Base-by-base conservation (phyloP, 2,888 invertebrate species). In the Furcula furcula region DNA sequence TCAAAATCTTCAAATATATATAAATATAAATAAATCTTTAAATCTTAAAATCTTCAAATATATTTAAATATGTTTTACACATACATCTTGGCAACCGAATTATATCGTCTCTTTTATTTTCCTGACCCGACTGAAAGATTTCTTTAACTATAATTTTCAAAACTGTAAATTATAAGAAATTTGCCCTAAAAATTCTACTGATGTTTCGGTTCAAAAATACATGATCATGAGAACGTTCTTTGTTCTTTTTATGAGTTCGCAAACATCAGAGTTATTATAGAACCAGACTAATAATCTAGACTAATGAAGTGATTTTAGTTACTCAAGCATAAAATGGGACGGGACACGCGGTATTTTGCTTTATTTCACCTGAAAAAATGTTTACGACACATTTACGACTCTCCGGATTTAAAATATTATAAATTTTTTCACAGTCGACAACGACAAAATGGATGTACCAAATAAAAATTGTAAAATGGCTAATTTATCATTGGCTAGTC, bases 401-500 rank as follows among this genome's bases (percentile, higher is more conserved):
- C 21, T 32, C 16, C 16, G 26, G 9, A 31, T 45, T 36, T 32
- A 40, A 34, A 37, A 38, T 36, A 30, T 27, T 18, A 21, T 31
- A 37, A 25, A 36, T 43, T 46, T 42, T 45, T 54, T 33, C 10
- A 19, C 35, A 38, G 6, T 10, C 2, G 41, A 36, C 35, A 48
- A 45, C 28, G 35, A 43, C 20, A 43, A 42, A 53, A 57, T 49
- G 56, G 38, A 68, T 62, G 44, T 44, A 21, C 26, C 52, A 27
- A 50, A 59, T 60, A 49, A 65, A 52, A 40, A 49, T 52, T 39
- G 59, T 57, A 39, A 71, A 58, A 59, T 46, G 49, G 36, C 41
- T 60, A 66, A 68, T 76, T 74, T 78, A 77, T 76, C 70, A 74
- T 69, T 63, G 44, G 46, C 59, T 67, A 68, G 67, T 62, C 72